These are phyloP conservation scores for Dolomedes plantarius DNA, from an alignment of 2,888 invertebrate genomes.

Conservation along the genomic window DNA sequence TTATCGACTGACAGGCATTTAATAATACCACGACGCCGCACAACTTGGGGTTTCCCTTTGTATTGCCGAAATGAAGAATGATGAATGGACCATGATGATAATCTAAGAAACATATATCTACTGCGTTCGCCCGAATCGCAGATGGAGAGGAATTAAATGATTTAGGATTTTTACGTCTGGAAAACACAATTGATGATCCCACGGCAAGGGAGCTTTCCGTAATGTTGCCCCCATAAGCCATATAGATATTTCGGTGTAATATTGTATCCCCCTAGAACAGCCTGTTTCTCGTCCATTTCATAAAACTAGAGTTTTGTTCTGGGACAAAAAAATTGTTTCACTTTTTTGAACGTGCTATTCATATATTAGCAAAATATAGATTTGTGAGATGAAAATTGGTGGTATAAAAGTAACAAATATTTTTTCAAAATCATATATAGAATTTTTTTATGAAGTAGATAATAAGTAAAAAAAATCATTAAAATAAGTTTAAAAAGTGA, in stretches of 20 bases:
- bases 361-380: too few species aligned
- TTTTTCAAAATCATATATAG: too few species aligned
- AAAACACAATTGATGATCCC: not conserved
- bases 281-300: too few species aligned
- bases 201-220: not conserved
- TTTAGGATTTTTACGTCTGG: slow-evolving; percentile 32
- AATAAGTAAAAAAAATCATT: too few species aligned
- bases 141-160: slow-evolving; percentile 31
- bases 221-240: not conserved
- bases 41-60: slow-evolving; percentile 31
- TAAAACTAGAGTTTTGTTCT: too few species aligned
- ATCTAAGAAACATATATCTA: slow-evolving; percentile 58
- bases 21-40: slow-evolving; percentile 38
- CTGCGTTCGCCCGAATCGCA: slow-evolving; percentile 34
- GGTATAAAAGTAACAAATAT: too few species aligned
- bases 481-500: too few species aligned
- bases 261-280: too few species aligned
- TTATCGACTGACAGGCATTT: slow-evolving; percentile 63
- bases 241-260: not conserved
- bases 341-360: too few species aligned
- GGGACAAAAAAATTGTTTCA: too few species aligned
- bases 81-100: slow-evolving; percentile 63
- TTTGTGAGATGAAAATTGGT: too few species aligned
- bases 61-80: slow-evolving; percentile 64
- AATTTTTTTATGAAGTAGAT: too few species aligned